Percentiles rank a stretch among this genome's conserved stretches.
Evolutionary conservation across 37 sponge, comb jelly and placozoan species (phyloP).

Genomic region (Halisarca cf. caerulea): DNA sequence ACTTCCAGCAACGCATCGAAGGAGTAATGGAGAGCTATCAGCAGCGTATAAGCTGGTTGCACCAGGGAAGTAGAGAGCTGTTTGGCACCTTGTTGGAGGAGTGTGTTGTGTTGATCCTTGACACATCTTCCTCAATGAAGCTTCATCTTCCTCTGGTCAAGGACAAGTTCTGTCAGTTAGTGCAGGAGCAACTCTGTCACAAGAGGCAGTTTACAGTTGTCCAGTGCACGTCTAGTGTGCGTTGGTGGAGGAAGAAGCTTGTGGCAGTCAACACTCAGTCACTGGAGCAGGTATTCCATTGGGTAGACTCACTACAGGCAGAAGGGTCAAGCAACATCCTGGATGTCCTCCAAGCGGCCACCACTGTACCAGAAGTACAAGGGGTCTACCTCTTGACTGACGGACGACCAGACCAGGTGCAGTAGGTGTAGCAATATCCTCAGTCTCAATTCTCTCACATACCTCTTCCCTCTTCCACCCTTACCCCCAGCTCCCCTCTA

Average conservation of each 20-base stretch:
- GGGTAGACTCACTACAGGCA: slow-evolving; percentile 71
- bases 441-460: not conserved
- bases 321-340: slow-evolving; percentile 79
- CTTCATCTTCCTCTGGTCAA: slow-evolving; percentile 73
- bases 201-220: slow-evolving; percentile 66
- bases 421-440: too few species aligned
- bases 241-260: slow-evolving; percentile 60
- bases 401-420: slow-evolving; percentile 65
- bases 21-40: slow-evolving; percentile 26
- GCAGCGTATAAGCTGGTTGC: slow-evolving; percentile 73
- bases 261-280: slow-evolving; percentile 64
- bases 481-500: slow-evolving; percentile 53
- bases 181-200: slow-evolving; percentile 69
- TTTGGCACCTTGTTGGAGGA: slow-evolving; percentile 92
- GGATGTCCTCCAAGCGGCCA: slow-evolving; percentile 61
- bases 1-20: slow-evolving; percentile 39
- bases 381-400: slow-evolving; percentile 91
- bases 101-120: slow-evolving; percentile 67
- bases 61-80: slow-evolving; percentile 78
- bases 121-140: slow-evolving; percentile 81
- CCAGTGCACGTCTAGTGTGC: slow-evolving; percentile 57
- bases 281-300: slow-evolving; percentile 55
- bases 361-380: slow-evolving; percentile 51
- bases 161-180: slow-evolving; percentile 56
- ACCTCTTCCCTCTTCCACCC: slow-evolving; percentile 17